Evolutionary conservation across 1,140 invertebrate genomes (phyloP).

Genomic region (Phymastichus coffea): DNA sequence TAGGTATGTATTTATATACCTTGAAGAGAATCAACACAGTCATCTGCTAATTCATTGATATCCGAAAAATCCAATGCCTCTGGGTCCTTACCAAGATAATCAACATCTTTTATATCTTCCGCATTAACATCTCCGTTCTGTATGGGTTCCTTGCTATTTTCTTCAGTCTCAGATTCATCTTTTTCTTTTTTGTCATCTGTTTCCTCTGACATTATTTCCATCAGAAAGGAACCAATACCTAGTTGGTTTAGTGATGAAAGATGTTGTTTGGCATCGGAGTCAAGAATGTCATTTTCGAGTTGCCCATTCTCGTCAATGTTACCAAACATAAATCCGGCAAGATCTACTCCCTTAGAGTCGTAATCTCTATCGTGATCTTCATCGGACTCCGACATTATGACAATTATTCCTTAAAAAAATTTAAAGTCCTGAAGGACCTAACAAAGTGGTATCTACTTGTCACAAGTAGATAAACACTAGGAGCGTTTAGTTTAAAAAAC

Average conservation of each 20-base stretch:
- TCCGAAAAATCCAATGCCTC: conserved; percentile 90
- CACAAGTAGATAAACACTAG: no score
- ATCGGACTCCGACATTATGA: conserved; percentile 66
- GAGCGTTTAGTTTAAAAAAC: no score
- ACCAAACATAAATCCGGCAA: conserved; percentile 93
- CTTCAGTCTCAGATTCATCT: conserved; percentile 28
- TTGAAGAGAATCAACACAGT: no score
- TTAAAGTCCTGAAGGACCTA: no score
- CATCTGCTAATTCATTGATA: conserved; percentile 87
- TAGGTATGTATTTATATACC: no score
- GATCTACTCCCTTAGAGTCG: conserved; percentile 63
- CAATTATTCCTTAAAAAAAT: no score
- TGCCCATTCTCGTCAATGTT: conserved; percentile 92
- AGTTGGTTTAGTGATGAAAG: conserved; percentile 73
- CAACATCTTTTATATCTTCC: conserved; percentile 29
- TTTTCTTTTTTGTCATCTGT: no score
- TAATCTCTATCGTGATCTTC: conserved; percentile 62
- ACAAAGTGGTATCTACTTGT: no score
- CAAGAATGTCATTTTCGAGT: conserved; percentile 84
- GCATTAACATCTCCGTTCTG: conserved; percentile 42
- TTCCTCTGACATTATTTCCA: conserved; percentile 72
- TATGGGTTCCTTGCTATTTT: neutral
- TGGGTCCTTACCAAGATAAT: conserved; percentile 63
- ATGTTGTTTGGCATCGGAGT: conserved; percentile 79
- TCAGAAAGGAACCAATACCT: conserved; percentile 75